Evolutionary conservation across 2,888 invertebrate genomes (phyloP), one percentile per base, ranked within the genome.

Genomic region (Dryomyza anilis): DNA sequence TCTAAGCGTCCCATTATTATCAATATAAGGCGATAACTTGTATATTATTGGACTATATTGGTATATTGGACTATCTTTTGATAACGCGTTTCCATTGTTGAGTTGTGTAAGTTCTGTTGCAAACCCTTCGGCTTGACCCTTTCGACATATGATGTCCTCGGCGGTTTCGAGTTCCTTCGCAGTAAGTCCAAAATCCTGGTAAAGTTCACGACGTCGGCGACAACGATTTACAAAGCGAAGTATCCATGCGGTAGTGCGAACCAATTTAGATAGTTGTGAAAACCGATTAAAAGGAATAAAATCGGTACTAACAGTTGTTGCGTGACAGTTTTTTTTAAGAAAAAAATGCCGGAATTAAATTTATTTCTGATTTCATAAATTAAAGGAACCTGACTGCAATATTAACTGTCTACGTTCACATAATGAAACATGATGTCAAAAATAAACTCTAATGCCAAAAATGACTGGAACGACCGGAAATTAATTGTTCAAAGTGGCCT

Each of bases 251-350:
- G 56, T 43, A 1, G 60, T 60, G 46, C 68, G 36, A 52, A 50
- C 60, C 6, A 65, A 33, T 50, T 29, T 59, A 19, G 27, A 7
- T 59, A 53, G 59, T 7, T 33, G 55, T 25, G 57, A 67, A 57
- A 25, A 66, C 19, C 39, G 27, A 3, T 10, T 25, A 21, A 60
- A 65, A 36, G 60, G 29, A 52, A 56, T 56, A 10, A 56, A 39
- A 12, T 21, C 10, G 5, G 27, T 27, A 33, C 61, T 48, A n/a
- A 65, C 57, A 46, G 55, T 29, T 19, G 46, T 25, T n/a, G n/a
- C n/a, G n/a, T n/a, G n/a, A n/a, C n/a, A n/a, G n/a, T n/a, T n/a
- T n/a, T n/a, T n/a, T n/a, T n/a, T n/a, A n/a, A n/a, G n/a, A n/a
- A n/a, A n/a, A n/a, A n/a, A n/a, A n/a, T n/a, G n/a, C n/a, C n/a